Evolutionary conservation across 2,888 invertebrate genomes (phyloP).

Genomic region (Iphiclides podalirius): DNA sequence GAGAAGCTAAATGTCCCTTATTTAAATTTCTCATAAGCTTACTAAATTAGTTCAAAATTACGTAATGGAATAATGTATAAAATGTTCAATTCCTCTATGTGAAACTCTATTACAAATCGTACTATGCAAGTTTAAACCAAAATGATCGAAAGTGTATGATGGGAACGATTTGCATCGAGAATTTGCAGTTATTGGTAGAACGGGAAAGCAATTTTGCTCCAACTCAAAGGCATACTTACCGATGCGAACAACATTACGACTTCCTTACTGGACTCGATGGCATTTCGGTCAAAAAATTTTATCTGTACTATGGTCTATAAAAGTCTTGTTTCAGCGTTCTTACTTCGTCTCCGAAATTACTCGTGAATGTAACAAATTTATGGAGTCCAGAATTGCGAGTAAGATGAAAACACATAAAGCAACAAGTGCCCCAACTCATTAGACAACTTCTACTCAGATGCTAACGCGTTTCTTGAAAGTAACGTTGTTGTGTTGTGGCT

Average conservation of each 20-base stretch:
- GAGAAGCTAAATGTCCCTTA: too few relatives aligned
- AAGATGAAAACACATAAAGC: slow-evolving; percentile 11
- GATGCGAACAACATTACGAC: slow-evolving; percentile 3
- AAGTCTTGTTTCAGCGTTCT: not conserved
- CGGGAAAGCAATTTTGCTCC: slow-evolving; percentile 13
- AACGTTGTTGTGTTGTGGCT: too few relatives aligned
- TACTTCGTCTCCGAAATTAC: not conserved
- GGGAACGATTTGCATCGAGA: not conserved
- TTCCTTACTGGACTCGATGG: slow-evolving; percentile 4
- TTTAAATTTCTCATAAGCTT: too few relatives aligned
- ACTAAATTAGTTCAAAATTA: too few relatives aligned
- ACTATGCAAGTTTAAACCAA: not conserved
- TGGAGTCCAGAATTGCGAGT: not conserved
- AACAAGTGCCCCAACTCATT: slow-evolving; percentile 7
- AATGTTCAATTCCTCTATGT: not conserved
- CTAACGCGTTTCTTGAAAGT: too few relatives aligned
- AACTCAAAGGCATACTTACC: slow-evolving; percentile 11
- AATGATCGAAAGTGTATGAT: not conserved
- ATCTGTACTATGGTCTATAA: too few relatives aligned
- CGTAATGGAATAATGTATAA: too few relatives aligned
- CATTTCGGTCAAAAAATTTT: not conserved
- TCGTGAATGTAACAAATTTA: slow-evolving; percentile 6
- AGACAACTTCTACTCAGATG: not conserved
- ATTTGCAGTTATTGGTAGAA: slow-evolving; percentile 17
- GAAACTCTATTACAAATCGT: not conserved